Conservation (phyloP, 2,113 vertebrate species). For the Poeciliopsis retropinna region DNA sequence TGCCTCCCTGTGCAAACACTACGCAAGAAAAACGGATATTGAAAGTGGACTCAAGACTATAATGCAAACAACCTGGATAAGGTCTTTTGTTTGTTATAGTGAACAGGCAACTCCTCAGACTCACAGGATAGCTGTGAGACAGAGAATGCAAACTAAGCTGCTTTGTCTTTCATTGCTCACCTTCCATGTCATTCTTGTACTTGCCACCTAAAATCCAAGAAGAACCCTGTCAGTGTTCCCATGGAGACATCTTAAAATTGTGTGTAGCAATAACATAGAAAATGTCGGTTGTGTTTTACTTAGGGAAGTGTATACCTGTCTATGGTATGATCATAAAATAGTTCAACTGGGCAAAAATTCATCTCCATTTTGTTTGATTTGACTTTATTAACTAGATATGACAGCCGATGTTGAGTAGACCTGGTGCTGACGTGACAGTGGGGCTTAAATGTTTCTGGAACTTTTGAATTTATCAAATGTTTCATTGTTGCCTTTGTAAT, state of each 20-base stretch:
- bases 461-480: neutral
- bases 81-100: neutral
- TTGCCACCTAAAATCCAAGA: constrained; percentile 57
- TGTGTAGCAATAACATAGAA: constrained; percentile 38
- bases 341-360: constrained; percentile 13
- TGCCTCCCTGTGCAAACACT: constrained; percentile 9
- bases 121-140: constrained; percentile 20
- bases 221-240: constrained; percentile 36
- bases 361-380: constrained; percentile 51
- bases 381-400: constrained; percentile 8
- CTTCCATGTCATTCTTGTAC: constrained; percentile 29
- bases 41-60: constrained; percentile 16
- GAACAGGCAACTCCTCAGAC: constrained; percentile 12
- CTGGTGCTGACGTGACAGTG: neutral
- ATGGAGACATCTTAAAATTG: constrained; percentile 43
- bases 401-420: constrained; percentile 13
- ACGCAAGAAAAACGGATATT: constrained; percentile 13
- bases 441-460: neutral
- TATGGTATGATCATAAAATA: neutral
- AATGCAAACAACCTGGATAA: constrained; percentile 31
- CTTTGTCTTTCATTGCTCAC: constrained; percentile 45
- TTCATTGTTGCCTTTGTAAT: too few species aligned
- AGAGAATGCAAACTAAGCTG: constrained; percentile 38
- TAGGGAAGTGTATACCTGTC: neutral
- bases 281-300: constrained; percentile 35